Evolutionary conservation across 1,140 invertebrate genomes (phyloP).

Genomic region (Diorhabda sublineata): DNA sequence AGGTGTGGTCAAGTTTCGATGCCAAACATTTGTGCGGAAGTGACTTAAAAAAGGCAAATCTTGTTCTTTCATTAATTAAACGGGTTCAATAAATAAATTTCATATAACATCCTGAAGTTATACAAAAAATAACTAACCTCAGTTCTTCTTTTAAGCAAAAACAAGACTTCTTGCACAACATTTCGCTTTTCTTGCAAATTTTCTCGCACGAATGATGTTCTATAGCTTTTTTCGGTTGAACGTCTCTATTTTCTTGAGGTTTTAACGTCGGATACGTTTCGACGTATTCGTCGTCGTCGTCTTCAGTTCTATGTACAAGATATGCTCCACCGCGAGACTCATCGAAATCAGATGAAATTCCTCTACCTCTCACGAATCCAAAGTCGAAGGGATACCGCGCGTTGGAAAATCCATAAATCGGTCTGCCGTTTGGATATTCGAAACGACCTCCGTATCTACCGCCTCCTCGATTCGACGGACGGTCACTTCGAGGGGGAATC

Average conservation of each 20-base stretch:
- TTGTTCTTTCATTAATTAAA: too few species aligned
- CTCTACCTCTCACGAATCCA: slow-evolving; percentile 29
- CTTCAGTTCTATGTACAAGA: slow-evolving; percentile 30
- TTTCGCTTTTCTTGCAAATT: slow-evolving; percentile 50
- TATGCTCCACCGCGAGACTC: slow-evolving; percentile 2
- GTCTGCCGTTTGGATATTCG: slow-evolving; percentile 29
- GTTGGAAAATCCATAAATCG: slow-evolving; percentile 24
- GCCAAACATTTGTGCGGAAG: too few species aligned
- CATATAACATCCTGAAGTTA: too few species aligned
- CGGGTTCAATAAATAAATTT: too few species aligned
- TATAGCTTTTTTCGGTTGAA: slow-evolving; percentile 30
- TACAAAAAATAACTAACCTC: slow-evolving; percentile 25
- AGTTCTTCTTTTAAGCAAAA: slow-evolving; percentile 54
- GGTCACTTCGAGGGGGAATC: slow-evolving; percentile 8
- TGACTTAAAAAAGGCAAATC: too few species aligned
- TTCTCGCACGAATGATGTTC: slow-evolving; percentile 48
- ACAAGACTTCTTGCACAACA: slow-evolving; percentile 56
- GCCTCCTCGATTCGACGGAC: slow-evolving; percentile 16
- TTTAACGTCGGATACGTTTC: slow-evolving; percentile 12
- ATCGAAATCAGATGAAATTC: slow-evolving; percentile 16
- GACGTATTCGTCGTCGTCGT: slow-evolving; percentile 26
- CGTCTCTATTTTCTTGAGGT: slow-evolving; percentile 26
- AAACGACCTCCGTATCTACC: slow-evolving; percentile 27
- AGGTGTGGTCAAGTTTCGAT: too few species aligned
- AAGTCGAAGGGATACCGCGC: slow-evolving; percentile 28